Base-by-base conservation (phyloP, 2,797 vertebrate genomes). In the Urophycis tenuis region DNA sequence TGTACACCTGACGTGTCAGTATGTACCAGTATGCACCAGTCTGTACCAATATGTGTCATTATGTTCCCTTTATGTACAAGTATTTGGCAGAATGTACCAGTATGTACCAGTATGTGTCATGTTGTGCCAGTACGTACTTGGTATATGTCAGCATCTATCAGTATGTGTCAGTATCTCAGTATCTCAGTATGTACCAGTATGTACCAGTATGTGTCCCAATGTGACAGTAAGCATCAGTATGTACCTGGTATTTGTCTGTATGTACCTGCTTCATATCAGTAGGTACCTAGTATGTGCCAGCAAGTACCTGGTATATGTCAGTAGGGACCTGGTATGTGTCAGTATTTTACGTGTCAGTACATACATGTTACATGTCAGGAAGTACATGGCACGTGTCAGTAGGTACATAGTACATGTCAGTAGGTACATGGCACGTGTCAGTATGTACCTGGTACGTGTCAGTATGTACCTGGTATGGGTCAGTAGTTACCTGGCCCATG, bases 291-390 rank as follows among this genome's bases (percentile, higher is more conserved):
- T 53, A 53, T 53, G 19, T n/a, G 29, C 33, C 73, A 72, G 22
- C n/a, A 60, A n/a, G 41, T 49, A 49, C 41, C 41, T 45, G 41
- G 19, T 53, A 53, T 53, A 14, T 22, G 29, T 53, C 73, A 73
- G 77, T 39, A 19, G 81, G 82, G 85, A 95, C 95, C 93, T 95
- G 95, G 79, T 95, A 95, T 41, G 93, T 89, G 77, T 95, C 94
- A 32, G 45, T 49, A 22, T 45, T 5, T 39, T 36, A 36, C 11
- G 35, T 36, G 35, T 5, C 35, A 36, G 2, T 36, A 36, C 11
- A 10, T 36, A 36, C 35, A 6, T 36, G 35, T 6, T 36, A 36
- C n/a, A n/a, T n/a, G n/a, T n/a, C n/a, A n/a, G n/a, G n/a, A n/a
- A n/a, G n/a, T n/a, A n/a, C n/a, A n/a, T n/a, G n/a, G 35, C 9